These are phyloP conservation scores for Poeciliopsis turrubarensis DNA, from an alignment of 2,113 vertebrate species.

Conservation along the genomic window DNA sequence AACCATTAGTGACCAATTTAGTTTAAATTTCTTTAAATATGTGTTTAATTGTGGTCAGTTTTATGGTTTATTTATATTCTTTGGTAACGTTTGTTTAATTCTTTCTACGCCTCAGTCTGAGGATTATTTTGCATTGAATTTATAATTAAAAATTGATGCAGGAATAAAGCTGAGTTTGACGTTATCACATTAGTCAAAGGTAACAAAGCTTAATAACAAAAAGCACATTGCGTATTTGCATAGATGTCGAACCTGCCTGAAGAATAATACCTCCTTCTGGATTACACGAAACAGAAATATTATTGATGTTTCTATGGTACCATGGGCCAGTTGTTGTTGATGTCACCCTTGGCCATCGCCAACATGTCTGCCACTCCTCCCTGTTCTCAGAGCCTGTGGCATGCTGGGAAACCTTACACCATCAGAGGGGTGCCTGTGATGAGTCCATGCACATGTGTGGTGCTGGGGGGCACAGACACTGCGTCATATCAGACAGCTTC, in stretches of 20 bases:
- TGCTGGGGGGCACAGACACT: conserved; percentile 64
- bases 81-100: too few relatives aligned
- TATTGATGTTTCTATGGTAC: conserved; percentile 68
- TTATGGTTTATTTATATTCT: too few relatives aligned
- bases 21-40: too few relatives aligned
- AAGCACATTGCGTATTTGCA: not conserved
- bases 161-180: too few relatives aligned
- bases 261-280: not conserved
- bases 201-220: too few relatives aligned
- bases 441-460: conserved; percentile 60
- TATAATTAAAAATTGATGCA: too few relatives aligned
- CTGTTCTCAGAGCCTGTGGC: conserved; percentile 52
- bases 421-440: conserved; percentile 45
- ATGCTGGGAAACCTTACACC: conserved; percentile 73
- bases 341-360: conserved; percentile 67
- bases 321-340: conserved; percentile 70
- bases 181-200: too few relatives aligned
- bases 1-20: too few relatives aligned
- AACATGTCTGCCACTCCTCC: conserved; percentile 42
- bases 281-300: conserved; percentile 49
- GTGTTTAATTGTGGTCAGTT: too few relatives aligned
- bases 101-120: too few relatives aligned
- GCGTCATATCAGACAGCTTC: conserved; percentile 57
- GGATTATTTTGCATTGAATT: too few relatives aligned
- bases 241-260: not conserved